Conservation (phyloP, 2,888 invertebrate species). For the Euplagia quadripunctaria region DNA sequence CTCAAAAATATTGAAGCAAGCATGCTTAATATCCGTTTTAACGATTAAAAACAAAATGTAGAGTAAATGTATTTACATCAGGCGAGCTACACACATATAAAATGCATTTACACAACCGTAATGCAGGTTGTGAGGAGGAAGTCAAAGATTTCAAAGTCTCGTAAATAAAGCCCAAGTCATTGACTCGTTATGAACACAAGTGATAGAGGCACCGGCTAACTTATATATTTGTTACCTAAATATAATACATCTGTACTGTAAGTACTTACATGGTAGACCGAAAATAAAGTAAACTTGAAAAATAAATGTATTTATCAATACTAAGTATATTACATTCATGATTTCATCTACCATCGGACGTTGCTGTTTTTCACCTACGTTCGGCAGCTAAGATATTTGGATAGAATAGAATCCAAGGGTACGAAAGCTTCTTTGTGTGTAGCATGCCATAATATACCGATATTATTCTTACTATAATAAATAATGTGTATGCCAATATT, state of each 20-base stretch:
- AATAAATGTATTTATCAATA: neutral
- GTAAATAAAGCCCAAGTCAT: neutral
- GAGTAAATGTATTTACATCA: slow-evolving; percentile 13
- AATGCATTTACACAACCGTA: neutral
- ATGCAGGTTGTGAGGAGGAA: neutral
- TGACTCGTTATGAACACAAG: neutral
- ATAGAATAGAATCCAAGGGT: neutral
- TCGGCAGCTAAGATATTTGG: neutral
- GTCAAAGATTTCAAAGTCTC: too few relatives aligned
- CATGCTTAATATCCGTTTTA: slow-evolving; percentile 29
- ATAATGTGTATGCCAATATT: slow-evolving; percentile 29
- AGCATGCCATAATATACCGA: slow-evolving; percentile 14
- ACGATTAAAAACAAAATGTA: slow-evolving; percentile 19
- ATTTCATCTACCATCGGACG: neutral
- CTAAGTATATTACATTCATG: neutral
- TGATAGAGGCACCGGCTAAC: neutral
- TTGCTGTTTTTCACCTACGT: neutral
- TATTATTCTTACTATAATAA: slow-evolving; percentile 14
- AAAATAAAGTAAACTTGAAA: neutral
- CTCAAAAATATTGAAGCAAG: slow-evolving; percentile 33
- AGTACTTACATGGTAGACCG: neutral
- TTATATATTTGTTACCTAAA: neutral
- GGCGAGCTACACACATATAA: slow-evolving; percentile 8
- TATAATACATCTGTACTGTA: neutral
- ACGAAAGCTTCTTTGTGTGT: neutral